Percentiles rank a stretch among this genome's conserved stretches.
Evolutionary conservation across 2,797 vertebrate genomes (phyloP).

Genomic region (Gymnocypris eckloni): DNA sequence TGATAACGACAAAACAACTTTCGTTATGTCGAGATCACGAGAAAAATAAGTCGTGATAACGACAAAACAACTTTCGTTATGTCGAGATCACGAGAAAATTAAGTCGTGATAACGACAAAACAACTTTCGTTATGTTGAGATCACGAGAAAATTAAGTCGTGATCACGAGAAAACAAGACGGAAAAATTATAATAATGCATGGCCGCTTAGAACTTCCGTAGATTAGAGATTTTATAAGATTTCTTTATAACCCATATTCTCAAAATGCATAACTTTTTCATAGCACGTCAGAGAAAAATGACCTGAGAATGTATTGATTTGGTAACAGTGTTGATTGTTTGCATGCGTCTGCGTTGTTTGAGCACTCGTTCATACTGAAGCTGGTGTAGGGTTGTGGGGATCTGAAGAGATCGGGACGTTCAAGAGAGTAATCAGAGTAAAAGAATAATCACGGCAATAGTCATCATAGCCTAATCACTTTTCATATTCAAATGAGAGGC

Average conservation of each 20-base stretch:
- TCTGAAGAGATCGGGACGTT: conserved; percentile 46
- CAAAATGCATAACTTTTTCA: not conserved
- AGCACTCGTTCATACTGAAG: not conserved
- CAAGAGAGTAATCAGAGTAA: conserved; percentile 60
- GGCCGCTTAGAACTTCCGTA: too few species aligned
- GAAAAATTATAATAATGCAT: too few species aligned
- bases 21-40: too few species aligned
- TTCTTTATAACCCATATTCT: not conserved
- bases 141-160: too few species aligned
- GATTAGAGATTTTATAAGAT: too few species aligned
- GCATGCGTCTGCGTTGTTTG: not conserved
- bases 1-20: too few species aligned
- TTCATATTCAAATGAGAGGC: conserved; percentile 48
- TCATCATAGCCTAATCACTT: conserved; percentile 47
- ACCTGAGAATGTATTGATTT: not conserved
- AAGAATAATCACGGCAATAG: conserved; percentile 46
- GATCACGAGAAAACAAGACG: too few species aligned
- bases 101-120: too few species aligned
- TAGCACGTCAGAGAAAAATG: not conserved
- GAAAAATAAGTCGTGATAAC: too few species aligned
- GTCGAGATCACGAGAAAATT: too few species aligned
- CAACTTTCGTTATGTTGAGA: too few species aligned
- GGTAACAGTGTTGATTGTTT: not conserved
- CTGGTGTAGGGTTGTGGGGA: not conserved
- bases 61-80: too few species aligned